Evolutionary conservation across 2,797 vertebrate genomes (phyloP).

Genomic region (Dicrostonyx torquatus): DNA sequence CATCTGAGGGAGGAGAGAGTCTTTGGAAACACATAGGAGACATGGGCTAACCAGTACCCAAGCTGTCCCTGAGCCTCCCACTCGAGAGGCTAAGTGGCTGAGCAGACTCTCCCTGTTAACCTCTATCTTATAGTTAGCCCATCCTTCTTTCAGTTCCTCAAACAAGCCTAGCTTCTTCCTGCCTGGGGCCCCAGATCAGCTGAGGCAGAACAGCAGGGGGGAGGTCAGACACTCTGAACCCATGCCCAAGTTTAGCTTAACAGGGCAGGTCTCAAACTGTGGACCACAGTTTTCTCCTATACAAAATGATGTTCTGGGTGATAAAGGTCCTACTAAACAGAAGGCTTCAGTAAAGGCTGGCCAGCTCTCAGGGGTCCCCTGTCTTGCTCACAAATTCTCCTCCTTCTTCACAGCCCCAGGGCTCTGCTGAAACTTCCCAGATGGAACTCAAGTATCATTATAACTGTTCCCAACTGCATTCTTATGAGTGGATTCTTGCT

Average conservation of each 20-base stretch:
- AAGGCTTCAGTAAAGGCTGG: neutral
- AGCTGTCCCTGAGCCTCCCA: neutral
- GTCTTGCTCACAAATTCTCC: neutral
- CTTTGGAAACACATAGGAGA: neutral
- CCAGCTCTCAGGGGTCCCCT: fast-evolving
- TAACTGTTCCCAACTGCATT: neutral
- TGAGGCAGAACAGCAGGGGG: neutral
- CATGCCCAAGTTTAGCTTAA: neutral
- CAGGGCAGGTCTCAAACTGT: neutral
- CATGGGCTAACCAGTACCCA: neutral
- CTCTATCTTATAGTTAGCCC: neutral
- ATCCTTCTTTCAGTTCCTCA: constrained; percentile 69
- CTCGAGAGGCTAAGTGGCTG: neutral
- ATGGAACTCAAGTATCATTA: neutral
- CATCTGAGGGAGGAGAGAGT: constrained; percentile 52
- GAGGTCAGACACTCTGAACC: neutral
- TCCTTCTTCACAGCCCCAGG: neutral
- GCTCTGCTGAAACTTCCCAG: neutral
- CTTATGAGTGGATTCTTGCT: neutral
- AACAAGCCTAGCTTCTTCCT: constrained; percentile 49
- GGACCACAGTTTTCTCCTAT: neutral
- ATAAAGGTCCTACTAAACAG: neutral
- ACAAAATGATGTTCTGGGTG: fast-evolving
- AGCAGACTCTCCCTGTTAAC: neutral
- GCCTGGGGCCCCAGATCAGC: neutral